A percentile compares a stretch with the other conserved stretches of the same genome.
Evolutionary conservation across 2,113 vertebrate genomes (phyloP).

Genomic region (Heptranchias perlo): DNA sequence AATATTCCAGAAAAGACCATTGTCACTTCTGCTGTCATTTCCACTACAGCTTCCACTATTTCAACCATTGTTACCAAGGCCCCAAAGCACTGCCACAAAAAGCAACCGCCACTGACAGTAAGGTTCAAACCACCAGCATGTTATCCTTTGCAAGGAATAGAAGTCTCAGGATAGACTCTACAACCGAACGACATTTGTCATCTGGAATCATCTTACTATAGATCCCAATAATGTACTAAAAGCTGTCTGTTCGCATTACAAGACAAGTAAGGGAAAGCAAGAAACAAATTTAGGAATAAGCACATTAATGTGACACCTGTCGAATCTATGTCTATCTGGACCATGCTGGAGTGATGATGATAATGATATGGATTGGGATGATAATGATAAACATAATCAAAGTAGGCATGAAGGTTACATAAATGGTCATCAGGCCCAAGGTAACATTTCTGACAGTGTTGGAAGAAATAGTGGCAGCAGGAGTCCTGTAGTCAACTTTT

Average conservation of each 20-base stretch:
- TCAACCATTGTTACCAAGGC: conserved; percentile 11
- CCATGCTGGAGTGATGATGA: background rate
- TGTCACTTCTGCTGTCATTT: conserved; percentile 8
- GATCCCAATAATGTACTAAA: background rate
- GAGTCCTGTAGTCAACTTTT: background rate
- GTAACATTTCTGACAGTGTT: background rate
- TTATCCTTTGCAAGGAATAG: background rate
- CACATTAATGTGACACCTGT: conserved; percentile 33
- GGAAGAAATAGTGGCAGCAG: background rate
- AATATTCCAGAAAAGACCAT: background rate
- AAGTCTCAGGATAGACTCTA: background rate
- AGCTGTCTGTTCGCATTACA: conserved; percentile 2
- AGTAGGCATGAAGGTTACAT: background rate
- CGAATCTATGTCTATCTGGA: background rate
- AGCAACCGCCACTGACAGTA: conserved; percentile 14
- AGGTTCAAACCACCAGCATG: conserved; percentile 21
- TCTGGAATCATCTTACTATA: background rate
- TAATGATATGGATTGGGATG: background rate
- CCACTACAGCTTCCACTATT: background rate
- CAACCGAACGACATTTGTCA: background rate
- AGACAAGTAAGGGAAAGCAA: background rate
- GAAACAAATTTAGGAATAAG: background rate
- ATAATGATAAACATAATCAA: conserved; percentile 12
- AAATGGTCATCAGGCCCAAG: background rate
- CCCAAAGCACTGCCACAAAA: background rate